phyloP scores from a whole-genome alignment of 2,888 invertebrate species.

The Amorpha juglandis region DNA sequence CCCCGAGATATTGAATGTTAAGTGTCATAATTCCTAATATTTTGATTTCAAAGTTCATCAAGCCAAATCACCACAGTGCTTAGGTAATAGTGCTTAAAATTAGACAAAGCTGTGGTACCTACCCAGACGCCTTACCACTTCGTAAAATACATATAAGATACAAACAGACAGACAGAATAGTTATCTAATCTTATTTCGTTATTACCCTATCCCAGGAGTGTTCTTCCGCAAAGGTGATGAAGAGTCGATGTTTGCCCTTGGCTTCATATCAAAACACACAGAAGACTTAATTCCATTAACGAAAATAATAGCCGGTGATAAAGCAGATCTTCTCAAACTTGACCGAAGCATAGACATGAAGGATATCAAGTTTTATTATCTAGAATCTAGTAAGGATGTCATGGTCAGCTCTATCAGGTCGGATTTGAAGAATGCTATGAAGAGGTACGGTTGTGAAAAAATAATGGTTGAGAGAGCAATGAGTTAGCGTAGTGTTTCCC shows the following conservation, averaged over 20 bases:
- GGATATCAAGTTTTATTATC: conserved; percentile 88
- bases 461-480: no score
- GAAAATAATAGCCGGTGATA: conserved; percentile 86
- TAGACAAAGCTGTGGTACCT: no score
- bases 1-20: no score
- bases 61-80: no score
- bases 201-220: conserved; percentile 78
- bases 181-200: background rate
- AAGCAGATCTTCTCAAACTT: conserved; percentile 84
- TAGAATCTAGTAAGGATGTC: conserved; percentile 89
- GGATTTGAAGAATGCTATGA: conserved; percentile 87
- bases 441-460: conserved; percentile 63
- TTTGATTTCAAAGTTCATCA: no score
- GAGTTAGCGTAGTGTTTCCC: no score
- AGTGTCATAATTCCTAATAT: no score
- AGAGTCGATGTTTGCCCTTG: conserved; percentile 90
- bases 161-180: no score
- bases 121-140: no score
- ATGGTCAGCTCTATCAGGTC: conserved; percentile 88
- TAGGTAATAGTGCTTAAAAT: no score
- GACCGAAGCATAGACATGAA: conserved; percentile 86
- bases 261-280: conserved; percentile 92
- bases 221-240: conserved; percentile 88
- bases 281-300: conserved; percentile 92
- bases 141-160: no score